These are phyloP conservation scores for Pilophorus perplexus DNA, from an alignment of 2,888 invertebrate genomes.

Conservation along the genomic window DNA sequence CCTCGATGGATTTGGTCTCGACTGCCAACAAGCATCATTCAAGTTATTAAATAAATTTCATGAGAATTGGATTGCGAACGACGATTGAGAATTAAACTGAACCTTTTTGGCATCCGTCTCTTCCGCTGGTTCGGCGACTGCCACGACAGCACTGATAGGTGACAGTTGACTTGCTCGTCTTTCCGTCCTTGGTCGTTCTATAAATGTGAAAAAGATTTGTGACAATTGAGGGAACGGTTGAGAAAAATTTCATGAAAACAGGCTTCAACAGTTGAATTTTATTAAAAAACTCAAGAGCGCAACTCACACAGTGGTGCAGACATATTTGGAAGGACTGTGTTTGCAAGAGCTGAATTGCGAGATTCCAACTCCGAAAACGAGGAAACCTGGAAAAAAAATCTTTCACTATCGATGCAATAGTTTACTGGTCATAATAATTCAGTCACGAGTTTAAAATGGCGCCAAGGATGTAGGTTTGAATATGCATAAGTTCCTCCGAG, in stretches of 20 bases:
- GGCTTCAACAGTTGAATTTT: background rate
- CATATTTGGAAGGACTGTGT: constrained; percentile 56
- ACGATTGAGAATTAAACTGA: background rate
- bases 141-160: constrained; percentile 69
- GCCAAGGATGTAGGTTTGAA: too few species aligned
- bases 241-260: too few species aligned
- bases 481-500: too few species aligned
- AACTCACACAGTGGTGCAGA: constrained; percentile 57
- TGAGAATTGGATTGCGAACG: background rate
- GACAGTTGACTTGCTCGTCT: constrained; percentile 61
- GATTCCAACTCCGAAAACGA: constrained; percentile 53
- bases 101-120: constrained; percentile 29
- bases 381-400: too few species aligned
- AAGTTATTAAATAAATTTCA: background rate
- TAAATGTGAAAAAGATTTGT: background rate
- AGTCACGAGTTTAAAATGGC: too few species aligned
- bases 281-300: too few species aligned
- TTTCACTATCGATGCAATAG: too few species aligned
- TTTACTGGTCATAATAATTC: too few species aligned
- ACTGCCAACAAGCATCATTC: constrained; percentile 53
- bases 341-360: constrained; percentile 57
- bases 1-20: constrained; percentile 58
- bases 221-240: too few species aligned
- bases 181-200: constrained; percentile 48
- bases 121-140: constrained; percentile 53